These are phyloP conservation scores for Delphinapterus leucas DNA, from an alignment of 2,113 vertebrate genomes.

Conservation along the genomic window DNA sequence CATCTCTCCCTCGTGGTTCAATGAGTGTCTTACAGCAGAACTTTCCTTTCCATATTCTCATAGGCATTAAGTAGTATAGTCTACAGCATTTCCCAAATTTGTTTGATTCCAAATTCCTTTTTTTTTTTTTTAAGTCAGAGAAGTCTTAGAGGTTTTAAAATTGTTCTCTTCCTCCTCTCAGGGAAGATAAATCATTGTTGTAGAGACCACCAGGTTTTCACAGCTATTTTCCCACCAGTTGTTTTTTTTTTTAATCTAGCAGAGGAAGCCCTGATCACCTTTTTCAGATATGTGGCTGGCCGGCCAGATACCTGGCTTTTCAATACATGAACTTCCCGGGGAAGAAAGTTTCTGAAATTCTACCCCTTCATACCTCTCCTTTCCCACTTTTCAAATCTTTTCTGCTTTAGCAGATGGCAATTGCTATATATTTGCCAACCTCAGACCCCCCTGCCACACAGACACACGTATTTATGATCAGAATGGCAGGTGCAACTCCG, in stretches of 20 bases:
- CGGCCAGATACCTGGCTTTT: background rate
- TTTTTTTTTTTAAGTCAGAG: background rate
- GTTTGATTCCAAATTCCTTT: background rate
- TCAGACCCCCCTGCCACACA: accelerated
- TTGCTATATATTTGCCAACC: background rate
- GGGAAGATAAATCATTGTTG: background rate
- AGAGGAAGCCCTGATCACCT: background rate
- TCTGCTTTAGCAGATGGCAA: background rate
- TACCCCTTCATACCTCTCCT: background rate
- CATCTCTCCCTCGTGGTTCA: background rate
- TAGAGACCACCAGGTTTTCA: background rate
- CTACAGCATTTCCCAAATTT: background rate
- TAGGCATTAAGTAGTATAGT: background rate
- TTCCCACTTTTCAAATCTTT: background rate
- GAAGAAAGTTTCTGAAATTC: background rate
- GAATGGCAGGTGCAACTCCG: background rate
- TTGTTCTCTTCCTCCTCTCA: background rate
- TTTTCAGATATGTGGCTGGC: background rate
- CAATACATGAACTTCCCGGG: background rate
- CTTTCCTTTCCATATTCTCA: background rate
- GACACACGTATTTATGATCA: background rate
- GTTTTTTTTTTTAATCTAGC: background rate
- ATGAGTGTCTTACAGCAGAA: background rate
- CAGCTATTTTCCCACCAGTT: background rate
- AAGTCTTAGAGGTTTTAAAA: background rate